A percentile compares a stretch with the other conserved stretches of the same genome.
phyloP scores from a whole-genome alignment of 2,797 vertebrate species.

The Tokudaia muenninki region DNA sequence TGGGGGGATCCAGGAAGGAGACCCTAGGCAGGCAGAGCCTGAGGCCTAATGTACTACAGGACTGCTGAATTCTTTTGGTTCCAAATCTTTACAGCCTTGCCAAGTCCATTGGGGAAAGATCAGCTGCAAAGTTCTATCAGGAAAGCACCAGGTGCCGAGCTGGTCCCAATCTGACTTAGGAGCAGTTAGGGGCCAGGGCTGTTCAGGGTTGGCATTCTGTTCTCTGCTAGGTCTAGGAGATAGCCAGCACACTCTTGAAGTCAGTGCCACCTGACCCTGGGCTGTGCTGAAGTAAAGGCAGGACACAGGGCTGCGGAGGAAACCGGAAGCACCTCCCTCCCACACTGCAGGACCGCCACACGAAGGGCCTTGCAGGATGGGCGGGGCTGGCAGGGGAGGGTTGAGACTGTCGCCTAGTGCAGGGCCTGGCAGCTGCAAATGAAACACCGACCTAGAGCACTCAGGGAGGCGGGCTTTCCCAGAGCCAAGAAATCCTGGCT shows the following conservation, averaged over 20 bases:
- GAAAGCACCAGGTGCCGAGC: conserved; percentile 42
- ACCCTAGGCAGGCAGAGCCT: neutral
- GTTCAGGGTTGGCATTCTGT: neutral
- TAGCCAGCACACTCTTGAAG: conserved; percentile 28
- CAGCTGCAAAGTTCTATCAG: conserved; percentile 58
- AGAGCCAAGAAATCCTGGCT: conserved; percentile 82
- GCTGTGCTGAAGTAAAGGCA: conserved; percentile 4
- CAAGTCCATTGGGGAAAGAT: conserved; percentile 42
- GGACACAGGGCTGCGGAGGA: neutral
- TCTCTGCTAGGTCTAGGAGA: neutral
- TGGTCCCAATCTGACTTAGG: conserved; percentile 48
- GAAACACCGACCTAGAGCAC: conserved; percentile 76
- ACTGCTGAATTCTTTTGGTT: conserved; percentile 41
- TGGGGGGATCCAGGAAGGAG: neutral
- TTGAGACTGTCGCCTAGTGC: conserved; percentile 69
- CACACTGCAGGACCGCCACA: neutral
- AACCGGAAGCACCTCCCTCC: neutral
- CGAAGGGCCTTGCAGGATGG: conserved; percentile 72
- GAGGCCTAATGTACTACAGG: conserved; percentile 14
- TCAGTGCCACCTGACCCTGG: neutral
- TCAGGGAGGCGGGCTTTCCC: conserved; percentile 76
- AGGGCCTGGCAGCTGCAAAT: conserved; percentile 76
- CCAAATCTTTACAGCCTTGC: neutral
- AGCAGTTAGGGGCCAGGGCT: neutral
- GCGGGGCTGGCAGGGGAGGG: conserved; percentile 48